These are phyloP conservation scores for Notiomystis cincta DNA, from an alignment of 2,113 vertebrate genomes.

Conservation along the genomic window DNA sequence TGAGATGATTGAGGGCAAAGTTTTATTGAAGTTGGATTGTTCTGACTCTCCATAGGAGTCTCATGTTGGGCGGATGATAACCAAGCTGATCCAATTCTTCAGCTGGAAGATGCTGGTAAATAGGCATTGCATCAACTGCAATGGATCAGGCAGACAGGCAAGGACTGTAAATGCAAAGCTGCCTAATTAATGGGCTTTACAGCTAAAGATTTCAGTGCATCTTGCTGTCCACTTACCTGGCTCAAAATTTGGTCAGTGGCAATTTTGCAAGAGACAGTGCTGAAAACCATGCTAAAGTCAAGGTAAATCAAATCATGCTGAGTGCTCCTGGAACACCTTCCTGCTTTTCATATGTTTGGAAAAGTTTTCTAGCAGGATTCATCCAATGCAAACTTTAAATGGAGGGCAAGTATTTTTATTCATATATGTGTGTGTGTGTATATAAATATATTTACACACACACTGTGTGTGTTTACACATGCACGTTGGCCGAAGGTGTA, in stretches of 20 bases:
- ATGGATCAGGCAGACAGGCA: neutral
- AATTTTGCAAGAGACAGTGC: neutral
- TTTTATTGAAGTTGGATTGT: neutral
- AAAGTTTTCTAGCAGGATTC: neutral
- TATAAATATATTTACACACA: accelerated
- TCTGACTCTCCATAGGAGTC: neutral
- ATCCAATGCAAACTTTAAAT: neutral
- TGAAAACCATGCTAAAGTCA: neutral
- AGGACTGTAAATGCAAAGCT: neutral
- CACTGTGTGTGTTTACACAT: accelerated
- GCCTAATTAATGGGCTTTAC: neutral
- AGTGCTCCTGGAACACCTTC: neutral
- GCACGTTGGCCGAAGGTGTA: neutral
- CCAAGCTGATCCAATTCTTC: neutral
- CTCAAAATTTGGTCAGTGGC: neutral
- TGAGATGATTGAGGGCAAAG: neutral
- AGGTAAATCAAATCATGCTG: neutral
- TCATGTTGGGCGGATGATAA: neutral
- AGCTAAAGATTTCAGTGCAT: neutral
- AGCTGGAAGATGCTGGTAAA: neutral
- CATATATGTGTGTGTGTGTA: accelerated
- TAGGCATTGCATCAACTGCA: neutral
- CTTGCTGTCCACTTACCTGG: neutral
- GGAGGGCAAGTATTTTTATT: neutral
- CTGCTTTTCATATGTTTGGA: neutral